These are phyloP conservation scores for Bergia sp. DNA, from an alignment of 92 coral and sea anemone species.

Conservation along the genomic window DNA sequence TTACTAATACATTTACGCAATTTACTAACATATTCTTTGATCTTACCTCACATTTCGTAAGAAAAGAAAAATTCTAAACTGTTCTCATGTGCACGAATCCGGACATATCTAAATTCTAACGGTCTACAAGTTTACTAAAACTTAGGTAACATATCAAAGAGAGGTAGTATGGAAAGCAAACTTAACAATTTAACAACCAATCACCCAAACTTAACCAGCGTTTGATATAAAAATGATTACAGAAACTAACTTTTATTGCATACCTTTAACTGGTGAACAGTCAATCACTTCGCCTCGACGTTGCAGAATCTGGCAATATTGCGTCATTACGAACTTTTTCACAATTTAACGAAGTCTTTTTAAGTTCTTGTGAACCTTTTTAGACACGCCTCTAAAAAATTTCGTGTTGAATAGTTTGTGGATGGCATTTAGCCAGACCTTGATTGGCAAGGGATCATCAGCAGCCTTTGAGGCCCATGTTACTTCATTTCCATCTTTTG, in stretches of 20 bases:
- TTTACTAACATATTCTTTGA: no score
- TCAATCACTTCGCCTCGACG: neutral
- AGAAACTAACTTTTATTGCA: neutral
- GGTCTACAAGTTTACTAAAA: no score
- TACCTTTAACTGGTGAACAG: neutral
- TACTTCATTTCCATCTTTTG: neutral
- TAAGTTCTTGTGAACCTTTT: neutral
- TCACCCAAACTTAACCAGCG: no score
- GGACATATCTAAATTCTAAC: no score
- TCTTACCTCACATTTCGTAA: no score
- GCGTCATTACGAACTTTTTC: neutral
- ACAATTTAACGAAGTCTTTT: neutral
- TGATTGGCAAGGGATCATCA: neutral
- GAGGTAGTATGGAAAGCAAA: no score
- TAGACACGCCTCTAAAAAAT: neutral
- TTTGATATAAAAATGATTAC: no score
- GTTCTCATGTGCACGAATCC: no score
- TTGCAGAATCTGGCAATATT: neutral
- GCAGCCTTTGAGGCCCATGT: neutral
- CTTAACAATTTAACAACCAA: no score
- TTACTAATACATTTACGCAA: no score
- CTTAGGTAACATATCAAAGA: no score
- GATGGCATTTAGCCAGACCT: neutral
- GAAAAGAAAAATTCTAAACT: no score
- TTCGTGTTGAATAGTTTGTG: neutral